These are phyloP conservation scores for Pristionchus maxplancki DNA, from an alignment of 2,888 invertebrate species.

Conservation along the genomic window DNA sequence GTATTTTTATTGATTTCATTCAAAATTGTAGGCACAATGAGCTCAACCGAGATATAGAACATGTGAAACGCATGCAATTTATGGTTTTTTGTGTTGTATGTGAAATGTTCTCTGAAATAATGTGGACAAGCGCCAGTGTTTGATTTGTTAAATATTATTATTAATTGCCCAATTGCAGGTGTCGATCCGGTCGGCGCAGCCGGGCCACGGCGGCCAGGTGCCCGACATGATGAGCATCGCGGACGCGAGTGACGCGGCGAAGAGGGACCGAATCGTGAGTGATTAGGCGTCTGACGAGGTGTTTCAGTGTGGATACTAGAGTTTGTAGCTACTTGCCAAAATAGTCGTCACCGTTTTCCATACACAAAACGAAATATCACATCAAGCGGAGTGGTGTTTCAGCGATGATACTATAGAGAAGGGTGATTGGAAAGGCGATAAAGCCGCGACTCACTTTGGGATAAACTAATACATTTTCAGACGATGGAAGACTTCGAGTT, in stretches of 20 bases:
- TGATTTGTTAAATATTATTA: too few species aligned
- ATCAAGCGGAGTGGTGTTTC: not conserved
- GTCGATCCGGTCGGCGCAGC: conserved; percentile 52
- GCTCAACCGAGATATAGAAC: too few species aligned
- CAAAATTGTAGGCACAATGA: too few species aligned
- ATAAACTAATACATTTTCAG: conserved; percentile 56
- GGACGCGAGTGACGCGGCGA: conserved; percentile 67
- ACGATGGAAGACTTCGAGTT: conserved; percentile 96
- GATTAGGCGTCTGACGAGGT: not conserved
- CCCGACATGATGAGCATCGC: conserved; percentile 65
- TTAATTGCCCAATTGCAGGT: too few species aligned
- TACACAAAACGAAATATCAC: not conserved
- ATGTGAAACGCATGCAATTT: too few species aligned
- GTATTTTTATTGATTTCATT: too few species aligned
- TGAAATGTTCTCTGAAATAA: too few species aligned
- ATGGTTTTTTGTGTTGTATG: too few species aligned
- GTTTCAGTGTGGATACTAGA: not conserved
- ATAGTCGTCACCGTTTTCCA: not conserved
- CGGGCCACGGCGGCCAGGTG: conserved; percentile 42
- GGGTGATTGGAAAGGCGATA: too few species aligned
- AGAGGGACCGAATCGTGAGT: conserved; percentile 69
- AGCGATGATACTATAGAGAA: not conserved
- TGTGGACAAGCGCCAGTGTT: too few species aligned
- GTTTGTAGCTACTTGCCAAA: not conserved
- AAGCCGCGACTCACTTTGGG: too few species aligned